Evolutionary conservation across 2,113 vertebrate species (phyloP).

Genomic region (Damaliscus lunatus): DNA sequence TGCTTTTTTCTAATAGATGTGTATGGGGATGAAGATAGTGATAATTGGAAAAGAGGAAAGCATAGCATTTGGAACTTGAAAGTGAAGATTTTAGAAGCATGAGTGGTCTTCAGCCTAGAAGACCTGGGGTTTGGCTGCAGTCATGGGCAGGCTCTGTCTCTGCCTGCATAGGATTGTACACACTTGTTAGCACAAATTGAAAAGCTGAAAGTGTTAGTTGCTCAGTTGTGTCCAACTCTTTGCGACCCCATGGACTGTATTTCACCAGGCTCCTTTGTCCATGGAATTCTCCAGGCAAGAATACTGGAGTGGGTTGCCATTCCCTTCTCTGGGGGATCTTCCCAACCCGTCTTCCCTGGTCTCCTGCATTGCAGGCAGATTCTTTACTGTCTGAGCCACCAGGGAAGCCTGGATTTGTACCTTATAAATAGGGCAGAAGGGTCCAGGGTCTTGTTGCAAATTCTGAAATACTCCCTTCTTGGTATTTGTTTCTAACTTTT

Average conservation of each 20-base stretch:
- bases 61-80: not conserved
- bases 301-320: not conserved
- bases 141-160: not conserved
- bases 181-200: not conserved
- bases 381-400: not conserved
- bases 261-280: not conserved
- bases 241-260: not conserved
- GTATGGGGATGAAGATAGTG: not conserved
- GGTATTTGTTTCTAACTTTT: not conserved
- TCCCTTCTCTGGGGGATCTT: not conserved
- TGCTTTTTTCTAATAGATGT: not conserved
- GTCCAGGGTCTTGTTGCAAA: not conserved
- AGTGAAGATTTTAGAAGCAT: constrained; percentile 29
- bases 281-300: not conserved
- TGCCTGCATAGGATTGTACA: not conserved
- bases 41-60: constrained; percentile 46
- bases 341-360: not conserved
- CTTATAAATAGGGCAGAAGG: not conserved
- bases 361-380: not conserved
- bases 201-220: not conserved
- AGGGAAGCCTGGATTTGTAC: not conserved
- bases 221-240: not conserved
- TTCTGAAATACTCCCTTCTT: not conserved
- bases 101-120: not conserved
- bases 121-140: not conserved